Evolutionary conservation across 2,797 vertebrate genomes (phyloP), one percentile per base, ranked within the genome.

Genomic region (Acanthopagrus latus): DNA sequence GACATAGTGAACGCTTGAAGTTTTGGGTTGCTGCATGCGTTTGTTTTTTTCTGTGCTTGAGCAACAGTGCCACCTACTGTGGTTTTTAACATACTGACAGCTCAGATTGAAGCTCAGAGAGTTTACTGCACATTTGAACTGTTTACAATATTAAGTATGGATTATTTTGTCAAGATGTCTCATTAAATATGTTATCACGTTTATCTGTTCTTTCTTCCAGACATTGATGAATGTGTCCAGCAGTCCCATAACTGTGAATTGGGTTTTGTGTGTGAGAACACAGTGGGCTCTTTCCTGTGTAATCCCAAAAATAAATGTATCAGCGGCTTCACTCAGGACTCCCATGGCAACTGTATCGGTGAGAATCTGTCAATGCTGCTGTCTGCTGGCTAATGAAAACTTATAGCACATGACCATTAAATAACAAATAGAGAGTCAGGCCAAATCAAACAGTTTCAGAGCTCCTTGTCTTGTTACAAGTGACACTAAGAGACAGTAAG

Each of bases 261-360:
- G 0, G 96, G 96, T 81, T 94, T 93, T 3, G 70, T 91, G 48
- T 98, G 97, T 84, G 95, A 95, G 90, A 98, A 98, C 89, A 97
- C 96, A 0, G 77, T 91, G 43, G 97, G 97, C 1, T 97, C 97
- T 0, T 98, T 98, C 92, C 93, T 88, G 78, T 98, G 97, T 65
- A 94, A 93, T 68, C 88, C 94, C 0, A 96, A 95, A 82, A 95
- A 95, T 7, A 96, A 94, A 82, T 98, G 97, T 84, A 93, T 97
- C 92, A 94, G 94, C 0, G 97, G 97, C 5, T 98, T 98, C 92
- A 93, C 96, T n/a, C 96, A 96, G 70, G 97, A 98, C 88, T 93
- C 95, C 0, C 96, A 97, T 52, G 96, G 97, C 50, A 98, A 97
- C 93, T 98, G 97, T 11, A 95, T 98, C 1, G 97, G 97, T 98